phyloP scores from a whole-genome alignment of 2,888 invertebrate genomes.

The Metalampra italica region DNA sequence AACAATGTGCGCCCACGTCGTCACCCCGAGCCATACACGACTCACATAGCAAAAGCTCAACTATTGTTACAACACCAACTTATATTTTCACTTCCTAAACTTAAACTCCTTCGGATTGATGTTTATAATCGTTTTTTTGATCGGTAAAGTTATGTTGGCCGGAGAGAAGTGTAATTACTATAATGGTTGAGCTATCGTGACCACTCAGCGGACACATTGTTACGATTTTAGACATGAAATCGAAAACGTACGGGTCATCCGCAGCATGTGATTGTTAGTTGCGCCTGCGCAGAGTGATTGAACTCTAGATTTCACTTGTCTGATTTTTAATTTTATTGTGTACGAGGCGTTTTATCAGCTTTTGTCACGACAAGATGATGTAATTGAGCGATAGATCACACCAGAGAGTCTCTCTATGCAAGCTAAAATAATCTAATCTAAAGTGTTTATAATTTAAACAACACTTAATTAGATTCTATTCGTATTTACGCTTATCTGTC shows the following conservation, averaged over 20 bases:
- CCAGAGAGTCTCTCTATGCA: too few species aligned
- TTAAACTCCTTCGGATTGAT: constrained; percentile 11
- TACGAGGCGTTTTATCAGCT: constrained; percentile 32
- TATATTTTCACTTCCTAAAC: constrained; percentile 24
- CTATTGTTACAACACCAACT: constrained; percentile 58
- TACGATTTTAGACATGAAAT: constrained; percentile 71
- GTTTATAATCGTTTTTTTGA: constrained; percentile 23
- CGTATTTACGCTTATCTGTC: too few species aligned
- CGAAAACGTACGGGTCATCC: constrained; percentile 67
- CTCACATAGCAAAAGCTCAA: constrained; percentile 41
- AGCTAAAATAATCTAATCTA: too few species aligned
- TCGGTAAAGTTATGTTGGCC: constrained; percentile 30
- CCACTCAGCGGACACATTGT: constrained; percentile 60
- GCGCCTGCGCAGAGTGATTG: constrained; percentile 51
- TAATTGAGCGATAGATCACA: not conserved
- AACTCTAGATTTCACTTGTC: constrained; percentile 55
- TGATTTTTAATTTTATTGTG: constrained; percentile 18
- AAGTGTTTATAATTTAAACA: too few species aligned
- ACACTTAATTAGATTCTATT: too few species aligned
- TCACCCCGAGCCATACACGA: constrained; percentile 72
- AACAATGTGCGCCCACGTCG: constrained; percentile 56
- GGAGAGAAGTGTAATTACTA: constrained; percentile 58
- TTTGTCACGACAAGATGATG: constrained; percentile 35
- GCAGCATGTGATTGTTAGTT: constrained; percentile 11
- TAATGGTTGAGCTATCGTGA: constrained; percentile 65